Evolutionary conservation across 2,797 vertebrate genomes (phyloP), one percentile per base, ranked within the genome.

Genomic region (Acomys russatus): DNA sequence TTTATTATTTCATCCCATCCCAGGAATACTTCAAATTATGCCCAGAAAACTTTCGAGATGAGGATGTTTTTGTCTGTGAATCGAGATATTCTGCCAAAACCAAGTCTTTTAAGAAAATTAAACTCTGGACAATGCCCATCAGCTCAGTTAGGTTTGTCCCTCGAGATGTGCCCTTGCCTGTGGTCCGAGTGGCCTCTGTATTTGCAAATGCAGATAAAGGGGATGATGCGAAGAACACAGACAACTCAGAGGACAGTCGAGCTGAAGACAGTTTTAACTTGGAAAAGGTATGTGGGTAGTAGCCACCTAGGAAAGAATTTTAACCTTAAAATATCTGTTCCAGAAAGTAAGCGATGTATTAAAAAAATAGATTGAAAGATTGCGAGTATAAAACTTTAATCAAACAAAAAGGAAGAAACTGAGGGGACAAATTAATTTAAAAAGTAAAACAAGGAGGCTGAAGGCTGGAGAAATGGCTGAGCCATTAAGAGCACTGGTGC

Each of bases 101-200:
- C 59, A 99, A 99, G 96, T 99, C 99, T 92, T 99, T 99, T 97
- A 99, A 99, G 98, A 99, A 99, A 98, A 99, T 99, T 98, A 99
- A 99, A 95, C 98, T 99, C 98, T 99, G 99, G 99, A 99, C 99
- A 79, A 99, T 99, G 99, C 99, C 99, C 12, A 97, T 99, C 95
- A 99, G 99, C 98, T 99, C 99, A 0, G 99, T 99, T 17, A 99
- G 99, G 66, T 99, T 99, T 97, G 98, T 99, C 73, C 99, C 99
- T 68, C 99, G 99, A 95, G 99, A 99, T 1, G 98, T 99, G 4
- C 99, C 99, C 2, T 98, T 99, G 86, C 99, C 99, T 3, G 99
- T 99, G 15, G 99, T 99, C 49, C 99, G 99, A 7, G 99, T 99
- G 66, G 99, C 99, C 18, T 99, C 99, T 51, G 99, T 99, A 96